These are phyloP conservation scores for Melanotaenia parkinsoni DNA, from an alignment of 2,797 vertebrate species.

Conservation along the genomic window DNA sequence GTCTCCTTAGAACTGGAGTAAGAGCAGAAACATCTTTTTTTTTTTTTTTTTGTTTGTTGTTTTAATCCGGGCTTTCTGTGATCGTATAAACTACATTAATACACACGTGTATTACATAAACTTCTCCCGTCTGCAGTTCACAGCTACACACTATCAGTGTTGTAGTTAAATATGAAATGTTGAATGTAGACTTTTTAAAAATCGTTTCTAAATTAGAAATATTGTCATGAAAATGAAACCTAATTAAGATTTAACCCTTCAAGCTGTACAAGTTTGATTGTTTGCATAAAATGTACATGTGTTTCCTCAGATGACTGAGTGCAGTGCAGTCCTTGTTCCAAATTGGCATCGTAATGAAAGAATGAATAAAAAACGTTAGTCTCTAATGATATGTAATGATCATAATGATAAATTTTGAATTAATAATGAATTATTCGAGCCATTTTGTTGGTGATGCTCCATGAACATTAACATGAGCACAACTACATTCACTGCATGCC, in stretches of 20 bases:
- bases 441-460: no score
- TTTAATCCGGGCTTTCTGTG: neutral
- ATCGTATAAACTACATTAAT: neutral
- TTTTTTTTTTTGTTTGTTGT: no score
- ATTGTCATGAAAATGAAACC: neutral
- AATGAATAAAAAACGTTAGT: neutral
- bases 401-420: neutral
- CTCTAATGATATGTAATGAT: neutral
- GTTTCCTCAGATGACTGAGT: neutral
- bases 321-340: no score
- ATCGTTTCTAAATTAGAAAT: neutral
- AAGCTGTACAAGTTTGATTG: neutral
- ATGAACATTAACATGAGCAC: conserved; percentile 11
- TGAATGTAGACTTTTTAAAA: neutral
- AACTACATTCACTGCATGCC: conserved; percentile 1
- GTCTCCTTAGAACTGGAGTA: no score
- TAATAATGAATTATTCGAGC: neutral
- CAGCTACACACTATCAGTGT: no score
- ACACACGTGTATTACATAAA: neutral
- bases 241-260: neutral
- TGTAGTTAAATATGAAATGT: neutral
- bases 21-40: neutral
- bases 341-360: no score
- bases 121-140: neutral
- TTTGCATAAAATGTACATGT: neutral